Conservation (phyloP, 2,888 invertebrate species). For the Lysandra coridon region DNA sequence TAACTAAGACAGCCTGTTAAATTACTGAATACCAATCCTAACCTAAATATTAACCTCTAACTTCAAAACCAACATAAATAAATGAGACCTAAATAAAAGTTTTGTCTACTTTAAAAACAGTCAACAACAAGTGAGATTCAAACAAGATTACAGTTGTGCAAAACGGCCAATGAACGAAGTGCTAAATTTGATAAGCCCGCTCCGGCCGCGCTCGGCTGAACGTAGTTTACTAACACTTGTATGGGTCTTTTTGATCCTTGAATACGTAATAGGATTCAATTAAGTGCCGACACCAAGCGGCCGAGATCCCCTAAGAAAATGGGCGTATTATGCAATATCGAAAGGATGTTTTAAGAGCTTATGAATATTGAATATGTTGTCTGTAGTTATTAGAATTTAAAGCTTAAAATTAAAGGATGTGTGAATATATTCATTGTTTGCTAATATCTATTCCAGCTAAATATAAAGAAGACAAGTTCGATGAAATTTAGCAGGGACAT, state of each 20-base stretch:
- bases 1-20: not conserved
- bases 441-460: too few relatives aligned
- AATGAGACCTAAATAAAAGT: not conserved
- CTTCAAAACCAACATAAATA: not conserved
- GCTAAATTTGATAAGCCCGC: conserved; percentile 29
- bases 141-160: conserved; percentile 4
- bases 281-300: conserved; percentile 34
- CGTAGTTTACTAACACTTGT: conserved; percentile 57
- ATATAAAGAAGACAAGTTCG: too few relatives aligned
- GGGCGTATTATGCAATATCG: conserved; percentile 30
- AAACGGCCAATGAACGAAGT: conserved; percentile 1
- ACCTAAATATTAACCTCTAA: not conserved
- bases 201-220: not conserved
- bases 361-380: not conserved
- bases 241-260: conserved; percentile 62
- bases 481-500: too few relatives aligned
- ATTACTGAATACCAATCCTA: not conserved
- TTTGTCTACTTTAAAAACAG: not conserved
- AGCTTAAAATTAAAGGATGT: not conserved
- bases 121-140: not conserved
- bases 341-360: conserved; percentile 11
- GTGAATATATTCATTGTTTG: too few relatives aligned
- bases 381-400: not conserved
- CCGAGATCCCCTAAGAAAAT: conserved; percentile 32
- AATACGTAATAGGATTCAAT: conserved; percentile 52